A percentile compares a stretch with the other conserved stretches of the same genome.
phyloP scores from a whole-genome alignment of 2,888 invertebrate genomes.

The Idaea straminata region DNA sequence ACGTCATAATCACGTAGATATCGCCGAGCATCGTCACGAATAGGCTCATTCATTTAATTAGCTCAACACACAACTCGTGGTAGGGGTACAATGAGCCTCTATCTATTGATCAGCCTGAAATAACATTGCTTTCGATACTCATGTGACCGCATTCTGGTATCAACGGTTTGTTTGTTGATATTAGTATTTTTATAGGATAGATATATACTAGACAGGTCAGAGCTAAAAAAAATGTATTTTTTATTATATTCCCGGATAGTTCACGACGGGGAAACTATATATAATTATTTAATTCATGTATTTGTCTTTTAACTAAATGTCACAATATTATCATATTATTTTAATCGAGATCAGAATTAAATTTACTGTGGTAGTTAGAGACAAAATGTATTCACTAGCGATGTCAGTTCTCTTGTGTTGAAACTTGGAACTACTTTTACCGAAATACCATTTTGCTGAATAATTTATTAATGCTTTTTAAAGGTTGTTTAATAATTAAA shows the following conservation, averaged over 20 bases:
- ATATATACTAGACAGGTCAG: background rate
- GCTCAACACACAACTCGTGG: background rate
- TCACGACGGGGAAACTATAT: too few species aligned
- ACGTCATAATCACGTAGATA: background rate
- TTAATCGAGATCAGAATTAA: too few species aligned
- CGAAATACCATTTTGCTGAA: background rate
- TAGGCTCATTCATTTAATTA: background rate
- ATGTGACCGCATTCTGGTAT: background rate
- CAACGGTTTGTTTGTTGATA: background rate
- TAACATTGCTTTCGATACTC: conserved; percentile 1
- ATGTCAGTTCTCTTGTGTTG: conserved; percentile 3
- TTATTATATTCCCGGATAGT: too few species aligned
- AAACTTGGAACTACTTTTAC: conserved; percentile 3
- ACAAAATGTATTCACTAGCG: background rate
- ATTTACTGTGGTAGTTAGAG: too few species aligned
- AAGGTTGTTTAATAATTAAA: background rate
- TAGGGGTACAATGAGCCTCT: background rate
- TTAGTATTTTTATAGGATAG: background rate
- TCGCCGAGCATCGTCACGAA: background rate
- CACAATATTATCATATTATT: too few species aligned
- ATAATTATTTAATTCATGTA: too few species aligned
- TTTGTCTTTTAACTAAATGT: too few species aligned
- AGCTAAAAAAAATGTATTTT: too few species aligned
- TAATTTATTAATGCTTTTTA: conserved; percentile 2
- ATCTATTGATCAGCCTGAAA: background rate